Base-by-base conservation (phyloP, 2,888 invertebrate species). In the Drosophila fulvimacula region DNA sequence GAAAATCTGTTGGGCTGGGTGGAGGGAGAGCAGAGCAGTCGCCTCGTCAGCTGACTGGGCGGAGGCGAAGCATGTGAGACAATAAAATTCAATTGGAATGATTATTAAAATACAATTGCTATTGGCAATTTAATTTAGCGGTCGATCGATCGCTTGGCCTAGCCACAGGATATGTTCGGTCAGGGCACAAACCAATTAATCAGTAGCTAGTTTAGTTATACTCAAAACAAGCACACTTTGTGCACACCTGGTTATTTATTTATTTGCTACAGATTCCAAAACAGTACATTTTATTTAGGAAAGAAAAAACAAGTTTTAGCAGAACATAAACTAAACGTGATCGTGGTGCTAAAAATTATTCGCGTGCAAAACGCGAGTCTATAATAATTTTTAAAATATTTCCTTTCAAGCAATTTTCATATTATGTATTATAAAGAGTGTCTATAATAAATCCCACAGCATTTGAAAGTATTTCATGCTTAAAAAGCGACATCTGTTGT, bases 41-140 rank as follows among this genome's bases (percentile, higher is more conserved):
- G 38, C 10, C 15, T 2, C 5, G 15, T 21, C 15, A 27, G 10
- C 48, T 32, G 48, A 19, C 32, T 13, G 19, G 11, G 5, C 5
- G 19, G 11, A 11, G 19, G 49, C 30, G 30, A 11, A 24, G 15
- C 42, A 48, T 11, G 21, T 27, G 19, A 27, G 30, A 30, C 15
- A 56, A 55, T 69, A 58, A 56, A 63, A 52, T 69, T 24, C n/a
- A 44, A 24, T 24, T 15, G 4, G 15, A 44, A 82, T 79, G 68
- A 79, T 67, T 79, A 82, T 69, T 82, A 68, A 85, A 88, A 73
- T 82, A 74, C 62, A 51, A 44, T 41, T 64, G 34, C 56, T 32
- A 46, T 48, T 39, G n/a, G 51, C 49, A 34, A 34, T 52, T 36
- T 69, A 48, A 24, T 58, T 41, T 27, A 49, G 59, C 56, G 34